These are phyloP conservation scores for Cathartes aura DNA, from an alignment of 2,113 vertebrate genomes.

Conservation along the genomic window DNA sequence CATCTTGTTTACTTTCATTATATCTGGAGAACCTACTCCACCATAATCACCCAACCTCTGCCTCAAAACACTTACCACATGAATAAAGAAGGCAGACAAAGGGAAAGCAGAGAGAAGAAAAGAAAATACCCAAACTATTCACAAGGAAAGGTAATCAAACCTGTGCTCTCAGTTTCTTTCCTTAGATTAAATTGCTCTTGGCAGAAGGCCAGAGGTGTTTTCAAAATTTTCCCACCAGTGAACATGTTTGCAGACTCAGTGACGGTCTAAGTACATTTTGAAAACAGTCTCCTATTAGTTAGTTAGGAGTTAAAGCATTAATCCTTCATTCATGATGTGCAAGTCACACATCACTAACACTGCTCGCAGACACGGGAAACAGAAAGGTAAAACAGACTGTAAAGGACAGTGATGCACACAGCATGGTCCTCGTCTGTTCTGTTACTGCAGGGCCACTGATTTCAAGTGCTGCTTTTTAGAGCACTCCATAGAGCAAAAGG, in stretches of 20 bases:
- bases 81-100: neutral
- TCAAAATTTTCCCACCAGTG: neutral
- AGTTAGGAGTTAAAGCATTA: neutral
- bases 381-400: neutral
- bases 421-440: neutral
- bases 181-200: neutral
- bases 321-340: neutral
- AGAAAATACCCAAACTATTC: neutral
- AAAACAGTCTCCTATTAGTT: neutral
- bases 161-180: neutral
- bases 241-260: neutral
- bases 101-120: neutral
- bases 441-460: neutral
- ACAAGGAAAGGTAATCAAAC: neutral
- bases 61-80: neutral
- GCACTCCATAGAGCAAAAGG: neutral
- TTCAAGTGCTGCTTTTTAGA: slow-evolving; percentile 6
- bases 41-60: neutral
- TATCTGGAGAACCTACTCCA: neutral
- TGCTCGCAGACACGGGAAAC: neutral
- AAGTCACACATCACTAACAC: neutral
- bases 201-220: neutral
- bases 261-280: neutral
- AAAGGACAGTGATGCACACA: neutral
- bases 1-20: neutral